These are phyloP conservation scores for Dunckerocampus dactyliophorus DNA, from an alignment of 2,113 vertebrate species.

Conservation along the genomic window DNA sequence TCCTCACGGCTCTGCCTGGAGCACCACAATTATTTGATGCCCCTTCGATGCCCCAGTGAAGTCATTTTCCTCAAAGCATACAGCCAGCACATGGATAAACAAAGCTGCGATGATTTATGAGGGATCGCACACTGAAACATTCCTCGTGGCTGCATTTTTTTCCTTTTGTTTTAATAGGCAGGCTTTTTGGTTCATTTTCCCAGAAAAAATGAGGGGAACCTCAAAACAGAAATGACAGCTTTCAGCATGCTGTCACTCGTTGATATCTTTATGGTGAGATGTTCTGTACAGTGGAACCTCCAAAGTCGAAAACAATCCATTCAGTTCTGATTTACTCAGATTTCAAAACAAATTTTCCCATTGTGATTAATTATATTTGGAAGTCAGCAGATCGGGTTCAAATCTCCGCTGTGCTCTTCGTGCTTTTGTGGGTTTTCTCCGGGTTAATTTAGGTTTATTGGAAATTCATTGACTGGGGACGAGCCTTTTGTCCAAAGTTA, in stretches of 20 bases:
- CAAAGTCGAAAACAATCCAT: too few relatives aligned
- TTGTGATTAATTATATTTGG: too few relatives aligned
- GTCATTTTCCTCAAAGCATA: slow-evolving; percentile 62
- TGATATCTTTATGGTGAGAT: slow-evolving; percentile 4
- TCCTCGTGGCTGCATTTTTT: slow-evolving; percentile 18
- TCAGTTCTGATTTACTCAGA: too few relatives aligned
- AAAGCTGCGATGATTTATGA: slow-evolving; percentile 57
- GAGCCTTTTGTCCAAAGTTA: too few relatives aligned
- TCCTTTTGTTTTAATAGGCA: slow-evolving; percentile 6
- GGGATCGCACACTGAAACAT: slow-evolving; percentile 38
- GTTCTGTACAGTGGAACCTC: too few relatives aligned
- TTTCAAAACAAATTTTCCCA: too few relatives aligned
- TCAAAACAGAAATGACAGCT: slow-evolving; percentile 2
- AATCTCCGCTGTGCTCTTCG: too few relatives aligned
- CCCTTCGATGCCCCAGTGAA: slow-evolving; percentile 50
- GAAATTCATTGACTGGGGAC: too few relatives aligned
- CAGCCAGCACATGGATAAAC: slow-evolving; percentile 56
- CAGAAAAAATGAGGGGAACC: neutral
- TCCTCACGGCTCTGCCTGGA: slow-evolving; percentile 57
- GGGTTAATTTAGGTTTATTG: too few relatives aligned
- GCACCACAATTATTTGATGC: slow-evolving; percentile 63
- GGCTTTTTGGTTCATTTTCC: neutral
- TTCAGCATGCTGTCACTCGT: neutral
- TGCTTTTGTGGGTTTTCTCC: too few relatives aligned
- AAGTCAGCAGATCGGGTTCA: too few relatives aligned